Percentiles rank a stretch among this genome's conserved stretches.
Evolutionary conservation across 37 sponge, comb jelly and placozoan species (phyloP).

Genomic region (Geodia barretti): DNA sequence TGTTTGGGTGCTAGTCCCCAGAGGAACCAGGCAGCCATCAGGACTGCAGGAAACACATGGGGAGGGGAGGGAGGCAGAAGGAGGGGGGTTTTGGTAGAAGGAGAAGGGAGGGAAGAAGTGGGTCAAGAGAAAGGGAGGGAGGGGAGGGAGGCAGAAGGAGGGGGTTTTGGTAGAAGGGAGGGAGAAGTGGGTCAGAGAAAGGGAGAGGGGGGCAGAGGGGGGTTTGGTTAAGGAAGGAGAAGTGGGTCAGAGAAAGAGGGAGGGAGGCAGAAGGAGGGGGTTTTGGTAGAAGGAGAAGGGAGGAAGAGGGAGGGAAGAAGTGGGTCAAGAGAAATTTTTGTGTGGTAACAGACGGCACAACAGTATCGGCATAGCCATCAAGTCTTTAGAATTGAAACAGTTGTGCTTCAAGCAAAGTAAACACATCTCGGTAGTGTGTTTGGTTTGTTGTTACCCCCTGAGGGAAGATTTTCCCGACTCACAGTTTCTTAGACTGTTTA

Average conservation of each 20-base stretch:
- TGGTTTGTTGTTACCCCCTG: too few species aligned
- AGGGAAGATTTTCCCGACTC: too few species aligned
- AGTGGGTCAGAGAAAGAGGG: background rate
- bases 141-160: background rate
- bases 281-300: background rate
- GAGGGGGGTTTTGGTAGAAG: background rate
- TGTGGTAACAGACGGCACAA: too few species aligned
- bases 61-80: background rate
- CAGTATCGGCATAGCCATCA: too few species aligned
- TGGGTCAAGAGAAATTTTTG: too few species aligned
- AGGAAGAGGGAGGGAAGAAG: slow-evolving; percentile 3
- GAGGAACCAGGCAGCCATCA: slow-evolving; percentile 82
- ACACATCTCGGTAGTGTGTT: too few species aligned
- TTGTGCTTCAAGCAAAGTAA: too few species aligned
- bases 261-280: background rate
- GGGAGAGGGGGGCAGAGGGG: background rate
- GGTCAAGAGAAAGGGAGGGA: background rate
- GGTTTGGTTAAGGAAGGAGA: background rate
- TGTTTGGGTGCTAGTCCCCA: slow-evolving; percentile 75
- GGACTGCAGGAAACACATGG: slow-evolving; percentile 23
- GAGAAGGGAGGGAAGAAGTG: background rate
- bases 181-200: background rate
- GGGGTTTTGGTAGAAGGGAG: background rate
- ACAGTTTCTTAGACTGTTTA: slow-evolving; percentile 49
- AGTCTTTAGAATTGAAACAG: too few species aligned